phyloP scores from a whole-genome alignment of 2,113 vertebrate genomes.

The Ia io region DNA sequence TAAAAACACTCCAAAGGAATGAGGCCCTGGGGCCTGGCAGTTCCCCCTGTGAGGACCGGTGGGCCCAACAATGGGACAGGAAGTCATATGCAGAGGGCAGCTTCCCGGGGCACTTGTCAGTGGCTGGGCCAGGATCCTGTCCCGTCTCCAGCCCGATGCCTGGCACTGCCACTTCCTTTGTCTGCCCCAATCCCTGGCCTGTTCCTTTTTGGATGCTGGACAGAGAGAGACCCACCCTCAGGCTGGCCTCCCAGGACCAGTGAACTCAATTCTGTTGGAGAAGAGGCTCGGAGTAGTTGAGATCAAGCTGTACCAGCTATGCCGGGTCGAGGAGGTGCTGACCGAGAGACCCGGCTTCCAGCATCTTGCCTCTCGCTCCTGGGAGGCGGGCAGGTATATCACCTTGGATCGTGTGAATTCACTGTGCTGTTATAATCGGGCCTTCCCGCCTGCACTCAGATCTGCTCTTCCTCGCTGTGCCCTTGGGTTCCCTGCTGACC shows the following conservation, averaged over 20 bases:
- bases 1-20: constrained; percentile 49
- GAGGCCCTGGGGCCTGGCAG: background rate
- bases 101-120: constrained; percentile 34
- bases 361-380: background rate
- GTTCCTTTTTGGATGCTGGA: background rate
- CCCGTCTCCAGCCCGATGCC: constrained; percentile 53
- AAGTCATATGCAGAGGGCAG: constrained; percentile 19
- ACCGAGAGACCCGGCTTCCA: fast-evolving
- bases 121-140: constrained; percentile 22
- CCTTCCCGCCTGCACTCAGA: background rate
- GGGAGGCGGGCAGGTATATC: background rate
- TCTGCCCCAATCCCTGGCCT: constrained; percentile 12
- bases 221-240: background rate
- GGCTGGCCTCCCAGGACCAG: background rate
- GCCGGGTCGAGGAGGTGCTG: background rate
- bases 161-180: constrained; percentile 71
- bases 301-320: background rate
- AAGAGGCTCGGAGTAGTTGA: background rate
- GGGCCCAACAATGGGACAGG: constrained; percentile 63
- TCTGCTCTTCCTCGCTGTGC: background rate
- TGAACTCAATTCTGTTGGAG: background rate
- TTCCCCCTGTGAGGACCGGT: constrained; percentile 7
- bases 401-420: background rate
- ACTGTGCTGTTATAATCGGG: background rate
- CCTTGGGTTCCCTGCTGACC: background rate